Percentiles rank a stretch among this genome's conserved stretches.
Conservation (phyloP, 2,797 vertebrate genomes). For the Silurus aristotelis region DNA sequence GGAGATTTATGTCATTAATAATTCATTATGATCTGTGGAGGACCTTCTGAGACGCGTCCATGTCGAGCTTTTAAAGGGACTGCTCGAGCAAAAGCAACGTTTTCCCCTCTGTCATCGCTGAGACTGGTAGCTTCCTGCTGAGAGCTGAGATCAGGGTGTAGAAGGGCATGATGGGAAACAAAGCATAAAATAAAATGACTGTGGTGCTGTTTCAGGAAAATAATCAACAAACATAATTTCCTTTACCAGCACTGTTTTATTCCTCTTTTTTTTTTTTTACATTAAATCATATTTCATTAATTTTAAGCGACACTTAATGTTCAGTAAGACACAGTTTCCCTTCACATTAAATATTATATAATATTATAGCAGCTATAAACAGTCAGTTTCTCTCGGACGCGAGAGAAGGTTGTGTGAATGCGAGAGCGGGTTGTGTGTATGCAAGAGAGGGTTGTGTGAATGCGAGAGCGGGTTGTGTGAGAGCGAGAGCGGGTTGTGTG, state of each 20-base stretch:
- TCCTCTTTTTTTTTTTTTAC: background rate
- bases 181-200: background rate
- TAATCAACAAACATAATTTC: background rate
- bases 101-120: background rate
- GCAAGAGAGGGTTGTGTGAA: too few species aligned
- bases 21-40: slow-evolving; percentile 68
- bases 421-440: background rate
- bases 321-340: background rate
- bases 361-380: background rate
- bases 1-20: slow-evolving; percentile 75
- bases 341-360: background rate
- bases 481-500: too few species aligned
- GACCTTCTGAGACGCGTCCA: slow-evolving; percentile 35
- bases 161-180: slow-evolving; percentile 14
- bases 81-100: slow-evolving; percentile 11
- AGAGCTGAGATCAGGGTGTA: background rate
- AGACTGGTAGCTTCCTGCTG: slow-evolving; percentile 26
- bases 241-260: background rate
- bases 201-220: background rate
- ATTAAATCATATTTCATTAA: background rate
- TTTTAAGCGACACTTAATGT: background rate
- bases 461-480: too few species aligned
- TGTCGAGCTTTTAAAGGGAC: slow-evolving; percentile 36
- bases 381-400: background rate
- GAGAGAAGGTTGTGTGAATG: background rate